Conservation (phyloP, 2,113 vertebrate species). For the Pampusana beccarii region DNA sequence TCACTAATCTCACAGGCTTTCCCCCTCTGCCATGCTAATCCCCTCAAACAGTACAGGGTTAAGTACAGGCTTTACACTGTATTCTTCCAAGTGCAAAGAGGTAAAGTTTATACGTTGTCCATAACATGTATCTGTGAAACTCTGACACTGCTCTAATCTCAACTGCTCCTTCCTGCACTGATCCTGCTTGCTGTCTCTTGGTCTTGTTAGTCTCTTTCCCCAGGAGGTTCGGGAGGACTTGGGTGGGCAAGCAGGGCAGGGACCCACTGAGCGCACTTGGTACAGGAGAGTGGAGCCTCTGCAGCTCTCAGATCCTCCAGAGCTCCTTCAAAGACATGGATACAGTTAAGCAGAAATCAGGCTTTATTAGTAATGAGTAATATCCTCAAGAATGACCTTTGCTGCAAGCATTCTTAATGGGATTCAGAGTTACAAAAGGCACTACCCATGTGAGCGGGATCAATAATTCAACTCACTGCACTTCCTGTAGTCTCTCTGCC, state of each 20-base stretch:
- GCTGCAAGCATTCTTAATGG: not conserved
- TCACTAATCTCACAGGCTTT: not conserved
- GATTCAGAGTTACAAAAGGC: not conserved
- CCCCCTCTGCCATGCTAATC: not conserved
- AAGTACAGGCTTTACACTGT: not conserved
- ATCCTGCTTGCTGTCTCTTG: not conserved
- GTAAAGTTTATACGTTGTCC: not conserved
- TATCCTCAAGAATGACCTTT: not conserved
- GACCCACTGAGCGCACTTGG: rapidly evolving
- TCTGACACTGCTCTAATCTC: not conserved
- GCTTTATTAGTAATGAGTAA: not conserved
- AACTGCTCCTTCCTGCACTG: not conserved
- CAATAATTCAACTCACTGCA: not conserved
- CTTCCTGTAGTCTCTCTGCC: not conserved
- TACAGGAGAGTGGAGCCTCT: not conserved
- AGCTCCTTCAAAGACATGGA: not conserved
- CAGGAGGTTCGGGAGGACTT: not conserved
- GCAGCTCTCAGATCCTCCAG: not conserved
- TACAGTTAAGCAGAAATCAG: not conserved
- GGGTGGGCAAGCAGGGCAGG: not conserved
- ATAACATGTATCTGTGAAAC: not conserved
- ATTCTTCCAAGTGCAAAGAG: not conserved
- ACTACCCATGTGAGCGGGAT: not conserved
- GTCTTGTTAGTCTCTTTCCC: not conserved
- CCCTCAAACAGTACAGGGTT: not conserved